Evolutionary conservation across 2,888 invertebrate genomes (phyloP), one percentile per base, ranked within the genome.

Genomic region (Campoplex capitator): DNA sequence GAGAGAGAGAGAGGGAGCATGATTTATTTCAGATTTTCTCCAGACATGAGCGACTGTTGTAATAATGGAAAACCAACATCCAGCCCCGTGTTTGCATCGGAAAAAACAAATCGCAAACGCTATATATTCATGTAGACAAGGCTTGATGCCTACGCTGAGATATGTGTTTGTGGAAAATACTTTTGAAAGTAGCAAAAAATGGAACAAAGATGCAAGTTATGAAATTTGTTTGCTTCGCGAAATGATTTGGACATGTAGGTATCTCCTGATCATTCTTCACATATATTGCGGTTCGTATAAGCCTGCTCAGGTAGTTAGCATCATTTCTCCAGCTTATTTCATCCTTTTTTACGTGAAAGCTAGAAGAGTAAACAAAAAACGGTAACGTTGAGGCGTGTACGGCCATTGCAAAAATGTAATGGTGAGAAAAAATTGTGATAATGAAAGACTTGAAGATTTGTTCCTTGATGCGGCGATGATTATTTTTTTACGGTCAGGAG

Each of bases 21-120:
- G 62, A 65, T 80, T 83, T 79, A 32, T 70, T 48, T 18, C 16
- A 35, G 18, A 48, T 62, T 51, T 74, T 65, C 74, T 84, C 32
- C 35, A 48, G 83, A 48, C 76, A 67, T 35, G 13, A 6, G 32
- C 28, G 7, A 32, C 45, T 45, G 11, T 11, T 45, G 13, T 45
- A 45, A 45, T 45, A 11, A 9, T 45, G 9, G 45, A 45, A 11
- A 45, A 45, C 1, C 13, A 45, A 11, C 11, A 11, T 42, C 7
- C 42, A 45, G 45, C 11, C 45, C 45, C 3, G 45, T 45, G 11
- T 45, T 13, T 2, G 13, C 11, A 13, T 45, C 45, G 45, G 11
- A 45, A 45, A 3, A 45, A 45, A 45, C 11, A 45, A 11, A 13
- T 13, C 45, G 45, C 13, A 45, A 11, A 13, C 45, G 3, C 45